Conservation (phyloP, 2,888 invertebrate genomes). For the Neocrepidodera transversa region DNA sequence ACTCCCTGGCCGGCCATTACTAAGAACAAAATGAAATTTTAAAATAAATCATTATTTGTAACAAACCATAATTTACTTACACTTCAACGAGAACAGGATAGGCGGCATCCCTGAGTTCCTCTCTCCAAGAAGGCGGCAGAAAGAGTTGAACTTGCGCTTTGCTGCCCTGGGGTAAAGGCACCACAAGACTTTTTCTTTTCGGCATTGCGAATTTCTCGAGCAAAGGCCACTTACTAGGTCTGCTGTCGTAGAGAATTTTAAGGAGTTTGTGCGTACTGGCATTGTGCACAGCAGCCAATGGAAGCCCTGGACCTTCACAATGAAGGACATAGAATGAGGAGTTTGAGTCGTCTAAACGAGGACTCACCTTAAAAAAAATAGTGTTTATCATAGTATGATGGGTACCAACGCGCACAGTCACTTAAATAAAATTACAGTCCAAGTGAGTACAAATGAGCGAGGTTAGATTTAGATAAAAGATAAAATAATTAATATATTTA, state of each 20-base stretch:
- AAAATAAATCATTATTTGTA: neutral
- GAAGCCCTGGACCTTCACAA: slow-evolving; percentile 92
- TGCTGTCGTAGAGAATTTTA: slow-evolving; percentile 78
- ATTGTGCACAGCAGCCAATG: slow-evolving; percentile 81
- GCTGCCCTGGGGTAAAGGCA: slow-evolving; percentile 84
- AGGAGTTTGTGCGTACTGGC: slow-evolving; percentile 78
- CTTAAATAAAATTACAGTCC: no score
- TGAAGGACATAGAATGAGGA: slow-evolving; percentile 75
- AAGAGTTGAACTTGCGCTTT: slow-evolving; percentile 87
- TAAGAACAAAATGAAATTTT: slow-evolving; percentile 30
- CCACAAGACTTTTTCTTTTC: slow-evolving; percentile 81
- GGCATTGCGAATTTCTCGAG: slow-evolving; percentile 84
- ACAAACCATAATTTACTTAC: slow-evolving; percentile 62
- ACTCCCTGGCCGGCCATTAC: slow-evolving; percentile 91
- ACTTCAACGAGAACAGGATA: slow-evolving; percentile 90
- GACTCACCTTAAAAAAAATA: slow-evolving; percentile 54
- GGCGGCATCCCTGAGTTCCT: slow-evolving; percentile 84
- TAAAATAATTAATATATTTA: no score
- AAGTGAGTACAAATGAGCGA: no score
- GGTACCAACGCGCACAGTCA: no score
- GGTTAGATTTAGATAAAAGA: no score
- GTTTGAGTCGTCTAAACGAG: slow-evolving; percentile 48
- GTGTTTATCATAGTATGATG: no score
- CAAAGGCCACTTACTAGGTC: slow-evolving; percentile 64
- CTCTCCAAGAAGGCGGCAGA: slow-evolving; percentile 88